Percentiles rank a stretch among this genome's conserved stretches.
Evolutionary conservation across 2,113 vertebrate species (phyloP).

Genomic region (Mirounga angustirostris): DNA sequence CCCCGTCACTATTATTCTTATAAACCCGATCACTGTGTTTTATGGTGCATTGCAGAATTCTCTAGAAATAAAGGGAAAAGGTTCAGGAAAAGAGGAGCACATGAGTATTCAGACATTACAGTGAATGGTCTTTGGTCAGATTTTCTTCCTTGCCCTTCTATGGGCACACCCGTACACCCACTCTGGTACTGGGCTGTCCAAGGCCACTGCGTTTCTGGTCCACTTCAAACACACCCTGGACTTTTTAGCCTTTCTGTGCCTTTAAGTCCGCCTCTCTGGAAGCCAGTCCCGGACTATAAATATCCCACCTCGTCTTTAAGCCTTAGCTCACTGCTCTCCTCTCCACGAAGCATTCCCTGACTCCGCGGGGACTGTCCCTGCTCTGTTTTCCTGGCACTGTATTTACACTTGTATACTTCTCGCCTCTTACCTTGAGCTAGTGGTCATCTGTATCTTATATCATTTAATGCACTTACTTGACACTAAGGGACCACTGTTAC

Average conservation of each 20-base stretch:
- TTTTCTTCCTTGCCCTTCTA: neutral
- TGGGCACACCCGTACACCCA: fast-evolving
- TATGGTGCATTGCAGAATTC: neutral
- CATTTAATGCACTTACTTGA: neutral
- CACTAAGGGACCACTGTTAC: neutral
- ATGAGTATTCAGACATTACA: neutral
- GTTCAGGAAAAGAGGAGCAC: neutral
- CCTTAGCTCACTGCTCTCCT: neutral
- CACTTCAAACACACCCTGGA: neutral
- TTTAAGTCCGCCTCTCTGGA: neutral
- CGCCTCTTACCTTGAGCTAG: neutral
- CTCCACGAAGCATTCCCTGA: neutral
- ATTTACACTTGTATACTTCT: neutral
- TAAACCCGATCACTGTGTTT: neutral
- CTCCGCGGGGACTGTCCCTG: neutral
- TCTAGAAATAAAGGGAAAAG: neutral
- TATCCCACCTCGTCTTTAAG: neutral
- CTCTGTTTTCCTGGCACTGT: neutral
- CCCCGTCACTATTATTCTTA: neutral
- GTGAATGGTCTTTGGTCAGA: neutral
- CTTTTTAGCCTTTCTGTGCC: neutral
- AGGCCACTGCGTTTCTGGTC: neutral
- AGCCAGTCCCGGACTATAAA: neutral
- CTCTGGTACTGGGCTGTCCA: neutral
- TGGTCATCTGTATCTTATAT: neutral